These are phyloP conservation scores for Diploptera punctata DNA, from an alignment of 2,888 invertebrate genomes.

Conservation along the genomic window DNA sequence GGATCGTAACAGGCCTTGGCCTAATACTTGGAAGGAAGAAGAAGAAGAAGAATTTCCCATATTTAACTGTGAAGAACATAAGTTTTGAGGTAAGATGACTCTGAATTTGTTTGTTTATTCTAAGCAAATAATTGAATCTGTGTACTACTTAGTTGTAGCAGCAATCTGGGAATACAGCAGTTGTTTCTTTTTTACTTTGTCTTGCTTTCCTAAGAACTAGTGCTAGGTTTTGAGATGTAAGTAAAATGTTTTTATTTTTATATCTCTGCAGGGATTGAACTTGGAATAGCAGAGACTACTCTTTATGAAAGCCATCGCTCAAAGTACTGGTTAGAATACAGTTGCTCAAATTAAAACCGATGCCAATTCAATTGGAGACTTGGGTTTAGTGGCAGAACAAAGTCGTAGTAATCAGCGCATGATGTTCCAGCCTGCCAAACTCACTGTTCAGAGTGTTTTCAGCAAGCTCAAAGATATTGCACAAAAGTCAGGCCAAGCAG, in stretches of 20 bases:
- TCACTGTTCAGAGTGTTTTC: constrained; percentile 79
- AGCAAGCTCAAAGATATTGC: constrained; percentile 87
- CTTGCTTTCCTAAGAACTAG: too few species aligned
- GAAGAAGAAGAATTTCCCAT: too few species aligned
- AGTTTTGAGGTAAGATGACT: too few species aligned
- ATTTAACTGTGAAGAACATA: too few species aligned
- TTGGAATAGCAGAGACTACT: constrained; percentile 94
- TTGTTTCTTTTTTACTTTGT: too few species aligned
- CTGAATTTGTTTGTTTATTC: too few species aligned
- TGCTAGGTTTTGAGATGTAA: background rate
- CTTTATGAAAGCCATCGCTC: constrained; percentile 94
- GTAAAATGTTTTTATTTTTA: background rate
- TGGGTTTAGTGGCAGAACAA: constrained; percentile 89
- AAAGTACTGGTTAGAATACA: constrained; percentile 85
- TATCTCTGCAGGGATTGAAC: constrained; percentile 67
- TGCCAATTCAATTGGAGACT: constrained; percentile 77
- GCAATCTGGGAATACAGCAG: too few species aligned
- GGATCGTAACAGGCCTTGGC: too few species aligned
- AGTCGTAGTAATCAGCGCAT: constrained; percentile 84
- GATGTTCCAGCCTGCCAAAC: constrained; percentile 83
- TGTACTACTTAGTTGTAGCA: too few species aligned
- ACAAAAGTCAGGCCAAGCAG: constrained; percentile 77
- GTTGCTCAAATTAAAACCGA: constrained; percentile 78
- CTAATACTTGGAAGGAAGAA: too few species aligned
- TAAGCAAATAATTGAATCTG: too few species aligned